phyloP scores from a whole-genome alignment of 2,797 vertebrate species.

The Kryptopterus vitreolus region DNA sequence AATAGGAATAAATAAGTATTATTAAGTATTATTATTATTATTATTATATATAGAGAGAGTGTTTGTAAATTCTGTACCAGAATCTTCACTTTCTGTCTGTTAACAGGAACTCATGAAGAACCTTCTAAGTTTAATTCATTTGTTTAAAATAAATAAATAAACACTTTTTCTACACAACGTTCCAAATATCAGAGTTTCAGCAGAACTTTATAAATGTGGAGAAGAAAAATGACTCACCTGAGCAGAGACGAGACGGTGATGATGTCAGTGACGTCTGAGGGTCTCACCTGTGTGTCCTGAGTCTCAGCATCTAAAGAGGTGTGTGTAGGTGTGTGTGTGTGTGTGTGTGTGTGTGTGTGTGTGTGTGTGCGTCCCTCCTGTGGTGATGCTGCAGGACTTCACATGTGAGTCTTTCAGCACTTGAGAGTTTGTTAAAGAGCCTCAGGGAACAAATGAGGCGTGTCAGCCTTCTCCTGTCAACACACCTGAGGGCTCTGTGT shows the following conservation, averaged over 20 bases:
- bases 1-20: too few species aligned
- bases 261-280: not conserved
- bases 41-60: too few species aligned
- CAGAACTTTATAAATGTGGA: not conserved
- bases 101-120: not conserved
- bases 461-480: conserved; percentile 13
- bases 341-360: not conserved
- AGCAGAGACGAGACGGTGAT: not conserved
- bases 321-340: too few species aligned
- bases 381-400: conserved; percentile 20
- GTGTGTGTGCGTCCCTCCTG: not conserved
- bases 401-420: conserved; percentile 1
- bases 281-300: conserved; percentile 19
- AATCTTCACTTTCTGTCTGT: not conserved
- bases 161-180: not conserved
- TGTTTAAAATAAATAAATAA: not conserved
- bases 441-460: conserved; percentile 14
- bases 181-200: not conserved
- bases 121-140: not conserved
- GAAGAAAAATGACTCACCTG: conserved; percentile 8
- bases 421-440: conserved; percentile 23
- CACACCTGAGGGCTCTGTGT: conserved; percentile 14
- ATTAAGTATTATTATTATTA: too few species aligned
- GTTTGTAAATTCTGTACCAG: not conserved
- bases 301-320: not conserved